Evolutionary conservation across 2,797 vertebrate genomes (phyloP).

Genomic region (Trachops cirrhosus): DNA sequence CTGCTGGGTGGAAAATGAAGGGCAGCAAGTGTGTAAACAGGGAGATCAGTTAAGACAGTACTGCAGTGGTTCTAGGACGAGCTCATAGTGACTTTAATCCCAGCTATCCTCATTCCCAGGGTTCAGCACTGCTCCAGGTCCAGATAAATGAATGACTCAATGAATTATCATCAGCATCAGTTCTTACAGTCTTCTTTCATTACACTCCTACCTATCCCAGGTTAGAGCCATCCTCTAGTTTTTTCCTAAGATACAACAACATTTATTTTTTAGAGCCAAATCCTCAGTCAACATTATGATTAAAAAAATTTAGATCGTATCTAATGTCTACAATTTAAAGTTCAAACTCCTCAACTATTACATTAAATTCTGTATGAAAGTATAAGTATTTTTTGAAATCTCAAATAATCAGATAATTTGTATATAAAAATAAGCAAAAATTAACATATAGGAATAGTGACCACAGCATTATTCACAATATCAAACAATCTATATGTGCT

Average conservation of each 20-base stretch:
- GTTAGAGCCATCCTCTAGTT: neutral
- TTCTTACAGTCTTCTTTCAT: neutral
- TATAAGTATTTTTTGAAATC: neutral
- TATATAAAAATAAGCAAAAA: constrained; percentile 12
- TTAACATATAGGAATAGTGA: neutral
- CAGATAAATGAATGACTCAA: neutral
- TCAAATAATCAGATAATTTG: neutral
- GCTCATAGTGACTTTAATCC: neutral
- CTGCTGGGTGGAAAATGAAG: neutral
- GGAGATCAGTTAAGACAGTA: neutral
- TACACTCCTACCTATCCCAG: neutral
- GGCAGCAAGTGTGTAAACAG: neutral
- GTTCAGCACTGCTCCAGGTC: neutral
- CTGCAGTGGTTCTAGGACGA: neutral
- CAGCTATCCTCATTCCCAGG: neutral
- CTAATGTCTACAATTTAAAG: neutral
- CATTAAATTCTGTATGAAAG: neutral
- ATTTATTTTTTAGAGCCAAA: neutral
- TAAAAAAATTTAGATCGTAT: neutral
- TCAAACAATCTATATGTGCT: neutral
- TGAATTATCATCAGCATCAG: neutral
- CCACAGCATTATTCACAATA: neutral
- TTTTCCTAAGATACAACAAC: neutral
- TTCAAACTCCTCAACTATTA: constrained; percentile 5
- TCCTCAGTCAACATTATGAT: neutral